Evolutionary conservation across 2,113 vertebrate species (phyloP).

Genomic region (Grus americana): DNA sequence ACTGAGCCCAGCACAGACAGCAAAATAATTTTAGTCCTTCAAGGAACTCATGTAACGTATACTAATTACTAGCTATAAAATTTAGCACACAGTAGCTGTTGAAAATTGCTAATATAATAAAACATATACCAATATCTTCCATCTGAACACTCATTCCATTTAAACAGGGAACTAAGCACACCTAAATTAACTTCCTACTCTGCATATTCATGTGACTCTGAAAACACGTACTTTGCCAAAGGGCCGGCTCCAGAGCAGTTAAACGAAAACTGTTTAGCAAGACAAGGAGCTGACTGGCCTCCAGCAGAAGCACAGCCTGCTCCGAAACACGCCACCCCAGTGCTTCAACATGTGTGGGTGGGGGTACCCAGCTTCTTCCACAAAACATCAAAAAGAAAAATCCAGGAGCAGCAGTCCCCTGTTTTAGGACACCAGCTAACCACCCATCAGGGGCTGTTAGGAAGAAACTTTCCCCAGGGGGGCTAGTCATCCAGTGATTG

Average conservation of each 20-base stretch:
- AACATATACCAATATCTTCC: neutral
- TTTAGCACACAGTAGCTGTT: neutral
- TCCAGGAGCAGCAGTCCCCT: neutral
- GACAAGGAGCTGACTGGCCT: neutral
- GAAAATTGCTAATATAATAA: neutral
- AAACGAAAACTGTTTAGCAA: neutral
- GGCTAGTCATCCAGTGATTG: neutral
- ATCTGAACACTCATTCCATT: neutral
- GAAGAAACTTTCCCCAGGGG: neutral
- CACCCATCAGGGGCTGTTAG: neutral
- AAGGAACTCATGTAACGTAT: neutral
- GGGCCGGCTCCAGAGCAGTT: neutral
- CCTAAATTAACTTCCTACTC: neutral
- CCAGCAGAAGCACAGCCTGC: neutral
- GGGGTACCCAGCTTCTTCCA: neutral
- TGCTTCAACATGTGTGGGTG: fast-evolving
- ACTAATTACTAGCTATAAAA: neutral
- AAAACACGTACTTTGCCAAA: neutral
- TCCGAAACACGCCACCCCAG: neutral
- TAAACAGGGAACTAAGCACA: neutral
- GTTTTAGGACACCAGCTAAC: neutral
- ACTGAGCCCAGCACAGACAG: neutral
- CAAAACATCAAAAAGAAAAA: neutral
- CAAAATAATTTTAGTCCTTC: constrained; percentile 4
- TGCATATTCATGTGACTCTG: neutral